phyloP scores from a whole-genome alignment of 2,888 invertebrate genomes.

The Galerucella calmariensis region DNA sequence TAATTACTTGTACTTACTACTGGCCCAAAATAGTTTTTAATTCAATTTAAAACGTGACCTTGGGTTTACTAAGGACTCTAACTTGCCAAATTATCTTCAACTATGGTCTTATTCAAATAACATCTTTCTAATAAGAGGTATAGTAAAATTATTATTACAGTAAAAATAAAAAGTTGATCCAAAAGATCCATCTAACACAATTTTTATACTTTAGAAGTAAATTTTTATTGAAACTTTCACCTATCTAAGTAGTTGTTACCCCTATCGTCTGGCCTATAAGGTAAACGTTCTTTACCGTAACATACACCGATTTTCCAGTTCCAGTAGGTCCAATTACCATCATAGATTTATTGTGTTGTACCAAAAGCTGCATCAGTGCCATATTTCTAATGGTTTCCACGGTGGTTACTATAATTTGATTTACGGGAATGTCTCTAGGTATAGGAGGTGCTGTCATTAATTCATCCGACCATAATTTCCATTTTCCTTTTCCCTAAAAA shows the following conservation, averaged over 20 bases:
- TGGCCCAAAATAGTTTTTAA: too few species aligned
- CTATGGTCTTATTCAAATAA: not conserved
- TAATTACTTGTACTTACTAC: too few species aligned
- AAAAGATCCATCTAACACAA: not conserved
- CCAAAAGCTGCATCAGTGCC: conserved; percentile 81
- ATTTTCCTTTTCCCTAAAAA: conserved; percentile 84
- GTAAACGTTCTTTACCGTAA: too few species aligned
- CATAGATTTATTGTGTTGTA: conserved; percentile 83
- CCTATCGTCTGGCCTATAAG: too few species aligned
- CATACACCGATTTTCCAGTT: conserved; percentile 93
- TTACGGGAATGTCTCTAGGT: conserved; percentile 89
- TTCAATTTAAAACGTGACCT: too few species aligned
- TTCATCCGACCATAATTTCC: conserved; percentile 93
- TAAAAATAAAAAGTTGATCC: not conserved
- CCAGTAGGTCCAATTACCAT: conserved; percentile 95
- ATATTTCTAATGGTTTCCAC: conserved; percentile 89
- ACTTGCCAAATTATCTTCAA: not conserved
- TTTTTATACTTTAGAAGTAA: not conserved
- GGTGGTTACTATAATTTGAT: conserved; percentile 95
- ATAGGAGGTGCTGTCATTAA: conserved; percentile 80
- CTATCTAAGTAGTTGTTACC: too few species aligned
- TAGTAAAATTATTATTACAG: not conserved
- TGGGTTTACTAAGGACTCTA: too few species aligned
- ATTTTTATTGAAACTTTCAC: not conserved
- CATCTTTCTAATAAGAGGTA: not conserved